Evolutionary conservation across 2,113 vertebrate species (phyloP).

Genomic region (Parotia lawesii): DNA sequence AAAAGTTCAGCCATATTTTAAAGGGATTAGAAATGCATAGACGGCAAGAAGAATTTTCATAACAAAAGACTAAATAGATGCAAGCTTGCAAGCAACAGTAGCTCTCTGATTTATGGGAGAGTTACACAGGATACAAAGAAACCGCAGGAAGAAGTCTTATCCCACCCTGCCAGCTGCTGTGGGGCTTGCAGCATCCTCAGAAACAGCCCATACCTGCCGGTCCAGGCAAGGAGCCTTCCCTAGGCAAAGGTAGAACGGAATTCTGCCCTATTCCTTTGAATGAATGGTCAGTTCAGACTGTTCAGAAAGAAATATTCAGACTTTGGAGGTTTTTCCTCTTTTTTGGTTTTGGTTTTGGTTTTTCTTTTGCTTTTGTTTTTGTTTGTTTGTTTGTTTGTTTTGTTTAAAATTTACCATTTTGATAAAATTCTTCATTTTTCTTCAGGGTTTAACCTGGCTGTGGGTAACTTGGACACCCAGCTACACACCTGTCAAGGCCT

Average conservation of each 20-base stretch:
- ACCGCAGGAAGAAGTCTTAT: background rate
- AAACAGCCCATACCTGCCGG: background rate
- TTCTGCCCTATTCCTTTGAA: background rate
- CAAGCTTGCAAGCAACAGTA: background rate
- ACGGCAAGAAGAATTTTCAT: background rate
- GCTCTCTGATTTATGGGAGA: background rate
- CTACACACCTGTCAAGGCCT: background rate
- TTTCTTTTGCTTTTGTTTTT: background rate
- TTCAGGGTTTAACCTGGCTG: background rate
- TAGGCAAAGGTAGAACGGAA: background rate
- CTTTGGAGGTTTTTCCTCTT: background rate
- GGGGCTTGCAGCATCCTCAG: background rate
- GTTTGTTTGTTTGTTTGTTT: too few relatives aligned
- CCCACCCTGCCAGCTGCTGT: background rate
- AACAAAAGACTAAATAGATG: background rate
- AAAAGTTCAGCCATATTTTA: background rate
- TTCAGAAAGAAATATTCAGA: background rate
- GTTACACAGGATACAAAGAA: background rate
- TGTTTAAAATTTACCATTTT: background rate
- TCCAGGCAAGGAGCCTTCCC: background rate
- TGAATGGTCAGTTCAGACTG: background rate
- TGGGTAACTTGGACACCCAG: background rate
- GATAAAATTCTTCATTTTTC: background rate
- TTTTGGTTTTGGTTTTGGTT: background rate
- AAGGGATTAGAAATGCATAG: background rate